Base-by-base conservation (phyloP, 2,113 vertebrate genomes). In the Sceloporus tristichus region DNA sequence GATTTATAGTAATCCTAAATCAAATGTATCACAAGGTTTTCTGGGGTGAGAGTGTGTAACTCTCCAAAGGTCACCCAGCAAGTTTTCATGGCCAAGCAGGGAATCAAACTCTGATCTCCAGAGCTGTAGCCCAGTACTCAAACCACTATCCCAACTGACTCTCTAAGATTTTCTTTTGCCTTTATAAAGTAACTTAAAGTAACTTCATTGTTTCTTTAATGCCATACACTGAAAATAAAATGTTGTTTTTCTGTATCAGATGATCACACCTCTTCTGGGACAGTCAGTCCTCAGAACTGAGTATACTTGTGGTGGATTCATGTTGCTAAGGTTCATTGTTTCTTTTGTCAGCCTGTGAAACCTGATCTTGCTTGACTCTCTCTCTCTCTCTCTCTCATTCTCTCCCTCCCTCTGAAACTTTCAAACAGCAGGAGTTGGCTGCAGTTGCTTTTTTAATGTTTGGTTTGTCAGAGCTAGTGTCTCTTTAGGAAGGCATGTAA, bases 341-440 rank as follows among this genome's bases (percentile, higher is more conserved):
- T 81, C n/a, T 71, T 75, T 81, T 73, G 54, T 75, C 25, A n/a
- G 34, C 27, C n/a, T 62, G 19, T 77, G 83, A 90, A 48, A 87
- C 77, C 21, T 0, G 0, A 16, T 91, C 42, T 87, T 84, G 23
- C 14, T 76, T 71, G 0, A 0, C 81, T 79, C 82, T 18, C 14
- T 62, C 59, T 18, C 23, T 78, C 23, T 78, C 23, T 77, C 40
- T 27, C 40, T 53, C 25, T 79, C 10, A 6, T 76, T 34, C 48
- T 48, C 48, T 48, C 48, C 48, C 48, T 48, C 48, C 48, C 48
- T n/a, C 10, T 86, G 71, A 66, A 0, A 0, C 10, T 80, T 65
- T 73, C 79, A n/a, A 25, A 4, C 18, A 84, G 74, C 9, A 18
- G 89, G 56, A 68, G 14, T 84, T 79, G 79, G 82, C 87, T 84